Conservation (phyloP, 2,888 invertebrate genomes). For the Scaptomyza tumidula region DNA sequence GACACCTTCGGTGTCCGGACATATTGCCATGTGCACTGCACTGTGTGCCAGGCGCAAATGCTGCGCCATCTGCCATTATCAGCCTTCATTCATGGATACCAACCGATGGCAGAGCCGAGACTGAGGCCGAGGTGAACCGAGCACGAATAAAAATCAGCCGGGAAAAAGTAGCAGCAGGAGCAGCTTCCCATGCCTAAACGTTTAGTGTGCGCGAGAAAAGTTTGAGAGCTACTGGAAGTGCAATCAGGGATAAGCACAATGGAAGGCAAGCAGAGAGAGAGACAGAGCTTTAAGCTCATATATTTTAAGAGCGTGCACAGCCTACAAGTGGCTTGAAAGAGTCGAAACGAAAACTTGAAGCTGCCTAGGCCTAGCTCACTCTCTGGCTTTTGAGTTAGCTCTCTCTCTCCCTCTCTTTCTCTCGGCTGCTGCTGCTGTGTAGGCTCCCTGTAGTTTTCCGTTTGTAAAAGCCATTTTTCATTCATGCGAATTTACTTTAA, state of each 20-base stretch:
- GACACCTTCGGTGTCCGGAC: constrained; percentile 37
- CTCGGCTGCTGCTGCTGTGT: constrained; percentile 32
- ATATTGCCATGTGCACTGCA: constrained; percentile 49
- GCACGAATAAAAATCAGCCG: constrained; percentile 34
- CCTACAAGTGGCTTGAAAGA: constrained; percentile 67
- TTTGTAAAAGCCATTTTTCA: constrained; percentile 82
- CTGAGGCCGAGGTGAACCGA: constrained; percentile 8
- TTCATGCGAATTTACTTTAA: constrained; percentile 82
- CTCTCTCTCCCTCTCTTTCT: constrained; percentile 9
- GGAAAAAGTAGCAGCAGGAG: constrained; percentile 24
- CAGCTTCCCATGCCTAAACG: constrained; percentile 52
- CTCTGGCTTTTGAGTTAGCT: constrained; percentile 16
- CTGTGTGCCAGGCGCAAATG: constrained; percentile 61
- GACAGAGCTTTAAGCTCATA: constrained; percentile 58
- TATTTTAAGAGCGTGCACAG: constrained; percentile 39
- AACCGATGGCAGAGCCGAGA: constrained; percentile 44
- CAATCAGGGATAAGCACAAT: constrained; percentile 74
- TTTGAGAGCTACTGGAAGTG: constrained; percentile 69
- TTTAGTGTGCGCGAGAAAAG: constrained; percentile 50
- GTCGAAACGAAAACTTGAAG: constrained; percentile 11
- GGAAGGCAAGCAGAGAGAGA: constrained; percentile 48
- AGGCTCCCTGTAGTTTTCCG: constrained; percentile 72
- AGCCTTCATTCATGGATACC: constrained; percentile 78
- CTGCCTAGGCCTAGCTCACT: constrained; percentile 27
- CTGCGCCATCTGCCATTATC: constrained; percentile 62